phyloP scores from a whole-genome alignment of 2,797 vertebrate genomes.

The Xenentodon cancila region DNA sequence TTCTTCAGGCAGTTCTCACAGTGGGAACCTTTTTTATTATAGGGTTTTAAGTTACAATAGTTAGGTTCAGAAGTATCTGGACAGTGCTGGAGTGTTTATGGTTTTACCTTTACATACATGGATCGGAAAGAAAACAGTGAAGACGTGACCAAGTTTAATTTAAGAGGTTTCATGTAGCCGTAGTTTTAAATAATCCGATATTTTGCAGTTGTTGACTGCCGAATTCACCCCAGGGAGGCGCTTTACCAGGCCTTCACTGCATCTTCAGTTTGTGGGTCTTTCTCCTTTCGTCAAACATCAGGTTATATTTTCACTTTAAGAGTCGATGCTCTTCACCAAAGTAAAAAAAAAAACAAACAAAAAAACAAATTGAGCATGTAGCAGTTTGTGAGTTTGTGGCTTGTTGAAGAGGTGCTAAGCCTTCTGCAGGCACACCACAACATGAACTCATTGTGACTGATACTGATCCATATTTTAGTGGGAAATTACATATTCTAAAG shows the following conservation, averaged over 20 bases:
- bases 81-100: no score
- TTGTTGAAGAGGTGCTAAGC: constrained; percentile 52
- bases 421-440: constrained; percentile 53
- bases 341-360: neutral
- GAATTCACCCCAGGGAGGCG: no score
- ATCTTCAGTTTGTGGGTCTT: no score
- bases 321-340: constrained; percentile 22
- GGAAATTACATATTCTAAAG: constrained; percentile 54
- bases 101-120: no score
- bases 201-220: no score
- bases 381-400: constrained; percentile 49
- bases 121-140: no score
- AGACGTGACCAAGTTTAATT: no score
- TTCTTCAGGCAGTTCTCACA: constrained; percentile 1
- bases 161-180: no score
- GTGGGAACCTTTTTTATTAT: constrained; percentile 8
- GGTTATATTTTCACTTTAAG: constrained; percentile 29
- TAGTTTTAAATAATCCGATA: no score
- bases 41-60: constrained; percentile 14
- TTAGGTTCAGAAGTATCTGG: no score
- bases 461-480: constrained; percentile 50
- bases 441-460: constrained; percentile 54
- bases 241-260: no score
- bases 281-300: neutral
- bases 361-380: constrained; percentile 52